phyloP scores from a whole-genome alignment of 2,113 vertebrate genomes.

The Prochilodus magdalenae region DNA sequence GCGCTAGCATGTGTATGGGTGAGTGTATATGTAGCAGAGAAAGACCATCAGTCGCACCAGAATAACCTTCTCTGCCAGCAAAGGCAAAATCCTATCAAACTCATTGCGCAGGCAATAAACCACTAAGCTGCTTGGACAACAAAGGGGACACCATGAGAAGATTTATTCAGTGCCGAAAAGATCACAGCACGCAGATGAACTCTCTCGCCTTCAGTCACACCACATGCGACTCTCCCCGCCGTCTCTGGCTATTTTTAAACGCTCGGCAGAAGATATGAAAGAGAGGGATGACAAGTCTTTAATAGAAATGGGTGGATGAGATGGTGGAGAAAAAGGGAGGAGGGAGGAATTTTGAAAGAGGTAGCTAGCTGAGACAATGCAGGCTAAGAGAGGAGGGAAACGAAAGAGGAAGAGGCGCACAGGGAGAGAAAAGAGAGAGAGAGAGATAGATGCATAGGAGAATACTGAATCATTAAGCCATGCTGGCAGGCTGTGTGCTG shows the following conservation, averaged over 20 bases:
- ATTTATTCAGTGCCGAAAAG: conserved; percentile 48
- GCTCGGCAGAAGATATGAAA: conserved; percentile 44
- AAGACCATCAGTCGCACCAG: conserved; percentile 30
- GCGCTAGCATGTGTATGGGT: background rate
- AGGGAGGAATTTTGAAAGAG: conserved; percentile 12
- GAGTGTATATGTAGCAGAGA: background rate
- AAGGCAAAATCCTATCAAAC: conserved; percentile 7
- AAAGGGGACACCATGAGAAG: conserved; percentile 39
- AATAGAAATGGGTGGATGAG: conserved; percentile 42
- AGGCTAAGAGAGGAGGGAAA: conserved; percentile 17
- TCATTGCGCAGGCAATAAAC: conserved; percentile 34
- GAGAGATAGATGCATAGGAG: background rate
- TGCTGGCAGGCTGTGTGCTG: conserved; percentile 46
- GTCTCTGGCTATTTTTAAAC: conserved; percentile 51
- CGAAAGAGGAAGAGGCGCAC: background rate
- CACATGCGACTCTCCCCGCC: conserved; percentile 1
- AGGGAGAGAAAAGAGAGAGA: background rate
- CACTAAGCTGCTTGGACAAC: conserved; percentile 46
- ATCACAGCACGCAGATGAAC: conserved; percentile 9
- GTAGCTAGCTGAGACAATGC: conserved; percentile 30
- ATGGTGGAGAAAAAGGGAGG: conserved; percentile 31
- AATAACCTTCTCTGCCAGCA: conserved; percentile 34
- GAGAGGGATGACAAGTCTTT: conserved; percentile 43
- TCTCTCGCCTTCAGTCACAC: conserved; percentile 8
- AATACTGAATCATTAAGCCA: conserved; percentile 28